Conservation (phyloP, 2,113 vertebrate species). For the Rhinoderma darwinii region DNA sequence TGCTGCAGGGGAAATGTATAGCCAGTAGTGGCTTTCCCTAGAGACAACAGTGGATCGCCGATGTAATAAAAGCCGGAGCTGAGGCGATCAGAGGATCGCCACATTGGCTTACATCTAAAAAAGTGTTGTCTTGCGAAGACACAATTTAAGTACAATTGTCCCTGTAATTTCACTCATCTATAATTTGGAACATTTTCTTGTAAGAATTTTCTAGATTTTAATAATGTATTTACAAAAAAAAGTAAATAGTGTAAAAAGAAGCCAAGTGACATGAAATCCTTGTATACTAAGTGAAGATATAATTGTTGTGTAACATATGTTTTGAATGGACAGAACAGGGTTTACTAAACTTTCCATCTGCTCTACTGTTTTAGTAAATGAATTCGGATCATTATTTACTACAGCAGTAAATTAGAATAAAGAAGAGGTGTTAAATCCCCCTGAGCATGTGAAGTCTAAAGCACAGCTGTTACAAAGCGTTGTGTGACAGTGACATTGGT, state of each 20-base stretch:
- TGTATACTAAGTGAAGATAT: slow-evolving; percentile 29
- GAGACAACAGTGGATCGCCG: too few relatives aligned
- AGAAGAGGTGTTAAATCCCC: slow-evolving; percentile 42
- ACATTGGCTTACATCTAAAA: too few relatives aligned
- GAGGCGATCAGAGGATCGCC: too few relatives aligned
- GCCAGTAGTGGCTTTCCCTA: too few relatives aligned
- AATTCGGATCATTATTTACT: slow-evolving; percentile 48
- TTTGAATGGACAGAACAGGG: slow-evolving; percentile 55
- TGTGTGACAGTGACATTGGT: slow-evolving; percentile 24
- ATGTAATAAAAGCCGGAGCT: too few relatives aligned
- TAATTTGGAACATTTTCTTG: background rate
- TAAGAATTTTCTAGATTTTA: background rate
- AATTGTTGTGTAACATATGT: slow-evolving; percentile 45
- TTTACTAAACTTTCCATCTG: slow-evolving; percentile 56
- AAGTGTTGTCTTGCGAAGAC: too few relatives aligned
- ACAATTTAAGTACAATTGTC: too few relatives aligned
- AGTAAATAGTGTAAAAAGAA: background rate
- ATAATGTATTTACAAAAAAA: background rate
- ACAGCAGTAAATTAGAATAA: slow-evolving; percentile 34
- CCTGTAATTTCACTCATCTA: too few relatives aligned
- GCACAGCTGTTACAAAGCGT: slow-evolving; percentile 45
- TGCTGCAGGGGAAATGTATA: too few relatives aligned
- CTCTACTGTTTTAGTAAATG: slow-evolving; percentile 45
- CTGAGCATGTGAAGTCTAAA: slow-evolving; percentile 29
- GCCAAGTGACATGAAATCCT: background rate